Percentiles rank a stretch among this genome's conserved stretches.
Conservation (phyloP, 2,797 vertebrate species). For the Ciconia nigra region DNA sequence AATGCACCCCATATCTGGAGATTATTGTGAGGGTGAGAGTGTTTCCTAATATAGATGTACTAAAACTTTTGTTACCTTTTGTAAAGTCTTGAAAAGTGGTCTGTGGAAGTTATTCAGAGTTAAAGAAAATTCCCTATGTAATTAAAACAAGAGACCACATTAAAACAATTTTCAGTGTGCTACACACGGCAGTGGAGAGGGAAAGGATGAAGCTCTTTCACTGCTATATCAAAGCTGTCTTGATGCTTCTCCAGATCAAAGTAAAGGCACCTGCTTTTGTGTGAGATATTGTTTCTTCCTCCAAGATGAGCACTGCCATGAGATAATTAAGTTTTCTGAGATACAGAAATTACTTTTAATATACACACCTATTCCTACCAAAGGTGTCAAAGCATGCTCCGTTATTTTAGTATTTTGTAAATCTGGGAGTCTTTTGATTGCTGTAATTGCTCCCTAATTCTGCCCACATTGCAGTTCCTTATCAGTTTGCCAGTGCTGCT, state of each 20-base stretch:
- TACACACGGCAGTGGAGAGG: background rate
- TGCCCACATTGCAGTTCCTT: background rate
- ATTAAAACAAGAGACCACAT: background rate
- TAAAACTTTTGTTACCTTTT: background rate
- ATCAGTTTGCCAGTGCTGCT: background rate
- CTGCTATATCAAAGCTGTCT: background rate
- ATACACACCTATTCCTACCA: background rate
- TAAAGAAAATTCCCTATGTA: background rate
- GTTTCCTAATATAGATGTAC: background rate
- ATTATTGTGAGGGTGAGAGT: background rate
- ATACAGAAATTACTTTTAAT: background rate
- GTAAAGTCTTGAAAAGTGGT: background rate
- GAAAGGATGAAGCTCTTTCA: background rate
- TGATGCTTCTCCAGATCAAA: background rate
- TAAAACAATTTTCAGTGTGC: background rate
- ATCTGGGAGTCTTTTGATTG: background rate
- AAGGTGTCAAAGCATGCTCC: background rate
- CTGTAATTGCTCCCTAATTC: background rate
- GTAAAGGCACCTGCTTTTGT: background rate
- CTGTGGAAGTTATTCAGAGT: background rate
- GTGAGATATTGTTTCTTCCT: background rate
- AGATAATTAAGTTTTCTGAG: background rate
- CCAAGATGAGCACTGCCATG: background rate
- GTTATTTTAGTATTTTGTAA: background rate
- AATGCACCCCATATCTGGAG: background rate